Percentiles rank a stretch among this genome's conserved stretches.
These are phyloP conservation scores for Columba janthina DNA, from an alignment of 2,113 vertebrate genomes.

Conservation along the genomic window DNA sequence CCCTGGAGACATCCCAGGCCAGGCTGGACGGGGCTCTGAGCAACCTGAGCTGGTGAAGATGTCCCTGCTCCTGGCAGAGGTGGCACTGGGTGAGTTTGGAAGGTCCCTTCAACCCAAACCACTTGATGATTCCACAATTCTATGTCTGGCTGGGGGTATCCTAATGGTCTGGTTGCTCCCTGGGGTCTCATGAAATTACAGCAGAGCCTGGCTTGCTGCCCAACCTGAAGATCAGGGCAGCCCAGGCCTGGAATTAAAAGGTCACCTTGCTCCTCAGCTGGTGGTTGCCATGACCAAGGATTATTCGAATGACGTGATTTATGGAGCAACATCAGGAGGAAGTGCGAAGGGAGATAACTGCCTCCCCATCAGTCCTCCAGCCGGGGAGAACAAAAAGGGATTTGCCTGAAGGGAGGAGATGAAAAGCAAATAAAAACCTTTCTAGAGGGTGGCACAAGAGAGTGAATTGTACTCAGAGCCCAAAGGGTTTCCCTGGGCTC, in stretches of 20 bases:
- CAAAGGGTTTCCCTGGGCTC: background rate
- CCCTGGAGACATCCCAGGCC: too few species aligned
- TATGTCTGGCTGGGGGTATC: background rate
- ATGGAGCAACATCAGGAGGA: background rate
- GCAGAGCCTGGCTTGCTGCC: background rate
- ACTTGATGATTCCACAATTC: too few species aligned
- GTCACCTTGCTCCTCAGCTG: conserved; percentile 17
- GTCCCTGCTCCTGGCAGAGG: too few species aligned
- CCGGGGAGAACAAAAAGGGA: background rate
- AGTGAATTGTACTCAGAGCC: accelerated
- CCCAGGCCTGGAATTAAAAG: conserved; percentile 23
- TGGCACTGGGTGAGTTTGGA: too few species aligned
- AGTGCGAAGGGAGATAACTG: background rate
- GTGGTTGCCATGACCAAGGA: conserved; percentile 38
- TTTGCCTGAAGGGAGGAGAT: background rate
- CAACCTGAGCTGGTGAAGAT: too few species aligned
- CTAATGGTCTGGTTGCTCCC: background rate
- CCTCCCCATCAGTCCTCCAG: background rate
- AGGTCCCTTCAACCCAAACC: too few species aligned
- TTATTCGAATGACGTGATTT: conserved; percentile 9
- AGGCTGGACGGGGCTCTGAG: too few species aligned
- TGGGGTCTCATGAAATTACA: background rate
- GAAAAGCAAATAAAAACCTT: background rate
- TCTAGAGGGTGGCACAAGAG: background rate
- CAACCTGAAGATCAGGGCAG: background rate